Conservation (phyloP, 2,113 vertebrate genomes). For the Limnothrissa miodon region DNA sequence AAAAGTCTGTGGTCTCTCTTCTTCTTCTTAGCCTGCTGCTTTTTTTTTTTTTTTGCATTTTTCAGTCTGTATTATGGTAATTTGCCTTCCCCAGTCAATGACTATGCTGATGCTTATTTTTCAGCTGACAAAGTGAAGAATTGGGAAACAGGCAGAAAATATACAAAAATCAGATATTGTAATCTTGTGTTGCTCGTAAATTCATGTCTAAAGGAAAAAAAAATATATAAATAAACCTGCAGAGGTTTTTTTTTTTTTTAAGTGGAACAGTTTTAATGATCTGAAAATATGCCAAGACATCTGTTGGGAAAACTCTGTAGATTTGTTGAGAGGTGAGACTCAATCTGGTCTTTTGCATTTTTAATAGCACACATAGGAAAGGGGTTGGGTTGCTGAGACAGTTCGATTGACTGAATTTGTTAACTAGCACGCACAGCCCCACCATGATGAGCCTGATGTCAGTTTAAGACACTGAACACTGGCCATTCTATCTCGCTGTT, state of each 20-base stretch:
- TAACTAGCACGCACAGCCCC: not conserved
- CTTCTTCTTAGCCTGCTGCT: no score
- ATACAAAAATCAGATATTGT: not conserved
- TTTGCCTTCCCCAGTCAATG: not conserved
- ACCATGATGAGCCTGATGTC: not conserved
- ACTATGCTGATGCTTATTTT: not conserved
- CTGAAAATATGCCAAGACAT: conserved; percentile 16
- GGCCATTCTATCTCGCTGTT: not conserved
- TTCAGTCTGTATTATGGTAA: not conserved
- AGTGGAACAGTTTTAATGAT: conserved; percentile 11
- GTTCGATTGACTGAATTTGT: not conserved
- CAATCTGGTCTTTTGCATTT: conserved; percentile 12
- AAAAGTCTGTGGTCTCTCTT: not conserved
- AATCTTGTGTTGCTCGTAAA: not conserved
- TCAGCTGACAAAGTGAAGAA: not conserved
- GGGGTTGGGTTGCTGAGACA: not conserved
- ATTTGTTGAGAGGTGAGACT: conserved; percentile 9
- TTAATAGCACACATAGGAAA: not conserved
- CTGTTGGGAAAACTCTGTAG: conserved; percentile 8
- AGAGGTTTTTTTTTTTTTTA: not conserved
- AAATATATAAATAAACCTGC: not conserved
- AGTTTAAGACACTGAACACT: not conserved
- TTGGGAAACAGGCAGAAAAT: not conserved
- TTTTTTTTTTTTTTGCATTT: not conserved
- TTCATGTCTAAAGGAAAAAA: not conserved